Conservation (phyloP, 2,888 invertebrate species). For the Copidosoma aretas region DNA sequence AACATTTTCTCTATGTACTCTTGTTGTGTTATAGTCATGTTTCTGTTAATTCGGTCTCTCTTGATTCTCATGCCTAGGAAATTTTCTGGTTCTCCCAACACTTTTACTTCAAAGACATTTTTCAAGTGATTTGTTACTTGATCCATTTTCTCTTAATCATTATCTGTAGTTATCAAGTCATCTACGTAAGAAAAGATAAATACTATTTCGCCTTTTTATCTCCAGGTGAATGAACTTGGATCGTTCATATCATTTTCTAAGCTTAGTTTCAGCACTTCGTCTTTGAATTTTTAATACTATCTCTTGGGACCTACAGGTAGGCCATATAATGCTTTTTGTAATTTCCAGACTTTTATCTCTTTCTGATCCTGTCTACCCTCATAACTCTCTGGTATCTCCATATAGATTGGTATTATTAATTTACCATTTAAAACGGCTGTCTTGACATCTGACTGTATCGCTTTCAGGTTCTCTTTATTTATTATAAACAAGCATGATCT, state of each 20-base stretch:
- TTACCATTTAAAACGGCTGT: no score
- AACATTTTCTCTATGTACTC: slow-evolving; percentile 29
- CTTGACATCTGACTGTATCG: no score
- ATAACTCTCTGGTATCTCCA: no score
- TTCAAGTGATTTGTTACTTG: slow-evolving; percentile 33
- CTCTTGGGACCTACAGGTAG: slow-evolving; percentile 32
- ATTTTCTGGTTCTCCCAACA: slow-evolving; percentile 33
- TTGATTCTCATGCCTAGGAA: slow-evolving; percentile 43
- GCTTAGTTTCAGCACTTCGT: slow-evolving; percentile 37
- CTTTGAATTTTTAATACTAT: slow-evolving; percentile 38
- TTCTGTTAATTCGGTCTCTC: slow-evolving; percentile 37
- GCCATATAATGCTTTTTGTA: no score
- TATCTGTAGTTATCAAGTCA: not conserved
- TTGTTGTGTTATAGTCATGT: slow-evolving; percentile 29
- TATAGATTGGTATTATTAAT: no score
- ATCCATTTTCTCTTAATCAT: not conserved
- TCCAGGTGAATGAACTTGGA: slow-evolving; percentile 43
- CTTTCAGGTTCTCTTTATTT: no score
- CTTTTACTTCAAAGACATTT: slow-evolving; percentile 33
- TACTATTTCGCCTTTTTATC: slow-evolving; percentile 36
- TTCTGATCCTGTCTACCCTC: no score
- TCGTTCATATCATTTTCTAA: slow-evolving; percentile 41
- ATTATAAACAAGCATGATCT: no score
- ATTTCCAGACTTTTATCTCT: no score
- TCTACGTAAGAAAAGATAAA: slow-evolving; percentile 21